These are phyloP conservation scores for Akabosia matsudoensis DNA, from an alignment of 1,140 invertebrate genomes.

Conservation along the genomic window DNA sequence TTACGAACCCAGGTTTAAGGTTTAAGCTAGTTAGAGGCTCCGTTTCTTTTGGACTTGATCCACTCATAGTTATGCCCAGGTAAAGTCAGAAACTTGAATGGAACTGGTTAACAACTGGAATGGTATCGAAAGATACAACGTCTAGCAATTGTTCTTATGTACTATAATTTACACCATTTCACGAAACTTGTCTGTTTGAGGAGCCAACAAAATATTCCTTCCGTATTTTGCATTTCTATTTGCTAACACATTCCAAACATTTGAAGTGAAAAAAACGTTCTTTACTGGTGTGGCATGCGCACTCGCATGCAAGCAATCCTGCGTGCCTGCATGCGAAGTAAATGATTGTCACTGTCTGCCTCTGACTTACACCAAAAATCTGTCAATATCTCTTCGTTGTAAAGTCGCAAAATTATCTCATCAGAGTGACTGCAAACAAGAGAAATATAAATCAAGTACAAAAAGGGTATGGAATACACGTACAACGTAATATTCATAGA, in stretches of 20 bases:
- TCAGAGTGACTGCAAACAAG: too few relatives aligned
- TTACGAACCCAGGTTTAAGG: background rate
- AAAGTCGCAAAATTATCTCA: background rate
- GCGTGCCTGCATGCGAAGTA: background rate
- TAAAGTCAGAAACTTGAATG: background rate
- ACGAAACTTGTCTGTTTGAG: too few relatives aligned
- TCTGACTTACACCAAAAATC: background rate
- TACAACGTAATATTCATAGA: too few relatives aligned
- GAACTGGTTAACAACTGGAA: background rate
- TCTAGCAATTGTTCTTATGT: too few relatives aligned
- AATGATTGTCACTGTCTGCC: background rate
- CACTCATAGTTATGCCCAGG: background rate
- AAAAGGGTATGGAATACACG: too few relatives aligned
- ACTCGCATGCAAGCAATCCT: constrained; percentile 4
- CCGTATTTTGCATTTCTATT: too few relatives aligned
- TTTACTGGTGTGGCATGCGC: background rate
- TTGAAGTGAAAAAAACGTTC: background rate
- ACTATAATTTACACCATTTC: too few relatives aligned
- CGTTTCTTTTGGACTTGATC: background rate
- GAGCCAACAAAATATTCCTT: too few relatives aligned
- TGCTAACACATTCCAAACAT: too few relatives aligned
- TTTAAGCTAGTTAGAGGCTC: background rate
- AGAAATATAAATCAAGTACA: too few relatives aligned
- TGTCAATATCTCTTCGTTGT: too few relatives aligned
- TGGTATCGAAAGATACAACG: background rate